Evolutionary conservation across 53 echinoderm and acorn worm species (phyloP), one percentile per base, ranked within the genome.

Genomic region (Henricia sp.): DNA sequence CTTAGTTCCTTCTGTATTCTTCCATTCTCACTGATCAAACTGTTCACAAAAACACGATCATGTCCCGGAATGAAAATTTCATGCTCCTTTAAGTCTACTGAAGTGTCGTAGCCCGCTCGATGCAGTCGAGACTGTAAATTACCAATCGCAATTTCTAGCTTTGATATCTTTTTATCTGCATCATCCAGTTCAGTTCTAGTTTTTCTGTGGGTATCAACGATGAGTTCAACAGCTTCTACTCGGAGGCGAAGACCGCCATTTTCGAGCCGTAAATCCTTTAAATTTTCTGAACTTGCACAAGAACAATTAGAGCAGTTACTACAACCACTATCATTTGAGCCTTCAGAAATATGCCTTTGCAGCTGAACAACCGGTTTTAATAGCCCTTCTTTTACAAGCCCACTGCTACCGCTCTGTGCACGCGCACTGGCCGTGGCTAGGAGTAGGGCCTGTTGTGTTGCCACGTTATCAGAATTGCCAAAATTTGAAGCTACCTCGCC

Each of bases 11-110:
- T 86, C 48, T 64, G 76, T 33, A 86, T 40, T 28, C 63, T 50
- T 55, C 52, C 76, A 54, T 86, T 86, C 23, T 86, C 86, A 17
- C 52, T 27, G 35, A 86, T 86, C 54, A 86, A 67, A 23, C 76
- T 67, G 50, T 75, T 74, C 16, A 86, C 29, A 50, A 86, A 86
- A 20, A 38, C 29, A 40, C 76, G 75, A 44, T 86, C 86, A 23
- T 50, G 86, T 1, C 86, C 86, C 0, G 86, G 86, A 32, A 86
- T 75, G 42, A 76, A 86, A 13, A 86, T 86, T 16, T 86, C 86
- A 39, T 86, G 28, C 32, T 76, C 67, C 0, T 66, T 68, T 40
- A 86, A 38, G 44, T 86, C 76, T 9, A 86, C 86, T 8, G 66
- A 51, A 2, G 86, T 54, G 30, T 86, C 67, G 12, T 50, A 67